These are phyloP conservation scores for Seira ritae DNA, from an alignment of 2,888 invertebrate species.

Conservation along the genomic window DNA sequence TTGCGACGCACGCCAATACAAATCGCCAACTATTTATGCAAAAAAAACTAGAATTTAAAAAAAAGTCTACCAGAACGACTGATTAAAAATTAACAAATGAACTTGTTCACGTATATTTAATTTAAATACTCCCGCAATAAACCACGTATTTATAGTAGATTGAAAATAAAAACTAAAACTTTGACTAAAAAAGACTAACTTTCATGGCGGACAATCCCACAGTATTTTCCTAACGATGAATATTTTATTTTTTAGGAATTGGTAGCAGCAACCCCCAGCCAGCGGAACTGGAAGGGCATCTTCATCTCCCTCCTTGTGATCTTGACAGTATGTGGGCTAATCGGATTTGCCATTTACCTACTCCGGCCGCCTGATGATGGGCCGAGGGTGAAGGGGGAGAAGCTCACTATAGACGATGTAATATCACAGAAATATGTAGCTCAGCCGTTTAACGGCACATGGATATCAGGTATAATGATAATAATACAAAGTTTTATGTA, in stretches of 20 bases:
- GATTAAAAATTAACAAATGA: no score
- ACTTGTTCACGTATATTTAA: no score
- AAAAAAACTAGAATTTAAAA: no score
- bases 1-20: no score
- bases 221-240: neutral
- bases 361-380: slow-evolving; percentile 88
- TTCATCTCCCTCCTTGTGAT: slow-evolving; percentile 94
- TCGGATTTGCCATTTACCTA: slow-evolving; percentile 92
- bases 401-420: slow-evolving; percentile 83
- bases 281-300: slow-evolving; percentile 96
- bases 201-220: neutral
- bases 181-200: neutral
- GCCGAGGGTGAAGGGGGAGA: slow-evolving; percentile 82
- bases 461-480: slow-evolving; percentile 81
- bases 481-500: neutral
- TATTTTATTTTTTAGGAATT: slow-evolving; percentile 82
- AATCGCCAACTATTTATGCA: no score
- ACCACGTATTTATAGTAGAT: neutral
- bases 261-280: slow-evolving; percentile 89
- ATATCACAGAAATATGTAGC: slow-evolving; percentile 75
- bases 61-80: no score
- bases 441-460: slow-evolving; percentile 85
- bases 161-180: neutral
- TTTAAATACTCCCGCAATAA: neutral
- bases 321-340: slow-evolving; percentile 90